phyloP scores from a whole-genome alignment of 2,888 invertebrate genomes.

The Lepidocyrtoides sp. region DNA sequence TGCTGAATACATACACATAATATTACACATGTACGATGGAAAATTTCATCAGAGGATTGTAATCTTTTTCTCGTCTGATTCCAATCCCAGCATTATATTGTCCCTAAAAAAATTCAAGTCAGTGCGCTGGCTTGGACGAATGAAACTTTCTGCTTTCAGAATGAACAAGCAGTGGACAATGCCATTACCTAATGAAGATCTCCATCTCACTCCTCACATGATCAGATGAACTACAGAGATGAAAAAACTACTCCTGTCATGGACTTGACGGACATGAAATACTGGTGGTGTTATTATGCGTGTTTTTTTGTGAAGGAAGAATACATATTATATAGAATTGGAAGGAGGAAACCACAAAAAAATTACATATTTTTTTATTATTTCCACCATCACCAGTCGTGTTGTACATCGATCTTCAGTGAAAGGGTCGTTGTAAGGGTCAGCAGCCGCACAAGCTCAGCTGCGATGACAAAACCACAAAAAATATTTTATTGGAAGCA shows the following conservation, averaged over 20 bases:
- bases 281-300: background rate
- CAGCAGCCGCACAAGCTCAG: background rate
- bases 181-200: slow-evolving; percentile 75
- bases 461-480: background rate
- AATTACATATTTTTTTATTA: background rate
- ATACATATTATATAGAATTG: background rate
- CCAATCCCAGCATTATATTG: background rate
- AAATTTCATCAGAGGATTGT: slow-evolving; percentile 36
- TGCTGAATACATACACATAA: background rate
- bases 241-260: slow-evolving; percentile 21
- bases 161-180: slow-evolving; percentile 40
- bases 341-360: background rate
- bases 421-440: background rate
- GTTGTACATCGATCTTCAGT: background rate
- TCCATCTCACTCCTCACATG: background rate
- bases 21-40: background rate
- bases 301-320: background rate
- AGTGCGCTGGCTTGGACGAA: background rate
- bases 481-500: slow-evolving; percentile 5
- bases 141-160: background rate
- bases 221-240: background rate
- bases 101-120: background rate
- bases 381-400: background rate
- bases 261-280: slow-evolving; percentile 39
- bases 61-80: slow-evolving; percentile 56